Percentiles rank a stretch among this genome's conserved stretches.
phyloP scores from a whole-genome alignment of 2,888 invertebrate species.

The Apoda limacodes region DNA sequence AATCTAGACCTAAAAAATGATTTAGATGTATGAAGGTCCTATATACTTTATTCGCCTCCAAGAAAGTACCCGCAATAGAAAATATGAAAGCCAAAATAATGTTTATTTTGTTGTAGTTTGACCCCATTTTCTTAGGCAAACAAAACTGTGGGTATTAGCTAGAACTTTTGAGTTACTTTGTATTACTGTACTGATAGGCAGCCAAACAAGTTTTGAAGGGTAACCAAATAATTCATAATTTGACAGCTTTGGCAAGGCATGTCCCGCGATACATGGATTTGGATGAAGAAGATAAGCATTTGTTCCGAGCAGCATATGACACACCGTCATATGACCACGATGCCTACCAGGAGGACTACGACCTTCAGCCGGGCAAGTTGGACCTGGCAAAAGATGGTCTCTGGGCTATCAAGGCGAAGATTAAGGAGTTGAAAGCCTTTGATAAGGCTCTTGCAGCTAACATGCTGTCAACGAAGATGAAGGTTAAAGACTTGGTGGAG shows the following conservation, averaged over 20 bases:
- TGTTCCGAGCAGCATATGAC: constrained; percentile 52
- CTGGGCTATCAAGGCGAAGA: constrained; percentile 51
- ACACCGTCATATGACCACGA: constrained; percentile 44
- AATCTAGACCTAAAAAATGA: too few species aligned
- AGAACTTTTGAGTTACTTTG: too few species aligned
- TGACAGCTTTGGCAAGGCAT: constrained; percentile 29
- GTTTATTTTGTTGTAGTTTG: too few species aligned
- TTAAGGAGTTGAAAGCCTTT: constrained; percentile 50
- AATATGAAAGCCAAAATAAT: too few species aligned
- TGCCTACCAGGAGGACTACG: constrained; percentile 34
- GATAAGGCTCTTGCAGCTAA: constrained; percentile 52
- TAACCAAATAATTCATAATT: too few species aligned
- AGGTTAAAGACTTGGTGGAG: constrained; percentile 43
- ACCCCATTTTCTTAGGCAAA: too few species aligned
- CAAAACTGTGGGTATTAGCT: too few species aligned
- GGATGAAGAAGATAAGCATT: constrained; percentile 48
- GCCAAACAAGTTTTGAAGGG: too few species aligned
- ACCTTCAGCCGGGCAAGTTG: constrained; percentile 37
- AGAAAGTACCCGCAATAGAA: too few species aligned
- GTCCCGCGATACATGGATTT: constrained; percentile 41
- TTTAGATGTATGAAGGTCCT: too few species aligned
- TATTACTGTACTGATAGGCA: too few species aligned
- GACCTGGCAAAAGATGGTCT: constrained; percentile 52
- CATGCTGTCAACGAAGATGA: constrained; percentile 44
- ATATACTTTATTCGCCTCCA: too few species aligned